A percentile compares a stretch with the other conserved stretches of the same genome.
Evolutionary conservation across 2,113 vertebrate species (phyloP).

Genomic region (Dasyornis broadbenti): DNA sequence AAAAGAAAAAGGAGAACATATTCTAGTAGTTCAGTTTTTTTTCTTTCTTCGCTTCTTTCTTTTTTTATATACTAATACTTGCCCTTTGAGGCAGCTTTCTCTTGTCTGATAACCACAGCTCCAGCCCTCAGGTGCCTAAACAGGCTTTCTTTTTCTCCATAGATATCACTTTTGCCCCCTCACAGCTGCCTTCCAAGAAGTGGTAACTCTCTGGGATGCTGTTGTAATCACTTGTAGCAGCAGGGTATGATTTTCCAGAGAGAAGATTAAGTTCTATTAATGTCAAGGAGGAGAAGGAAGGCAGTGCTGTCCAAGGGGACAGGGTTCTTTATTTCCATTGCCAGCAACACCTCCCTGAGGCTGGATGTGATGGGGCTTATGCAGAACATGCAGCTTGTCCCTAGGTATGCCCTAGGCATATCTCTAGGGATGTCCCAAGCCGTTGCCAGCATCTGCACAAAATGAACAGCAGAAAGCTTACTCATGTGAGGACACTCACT

Average conservation of each 20-base stretch:
- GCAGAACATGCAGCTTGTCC: background rate
- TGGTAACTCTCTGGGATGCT: background rate
- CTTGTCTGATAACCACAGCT: background rate
- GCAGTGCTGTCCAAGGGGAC: background rate
- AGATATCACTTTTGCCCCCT: background rate
- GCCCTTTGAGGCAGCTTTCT: background rate
- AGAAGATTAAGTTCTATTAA: conserved; percentile 9
- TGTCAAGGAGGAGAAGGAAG: background rate
- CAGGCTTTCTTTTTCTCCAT: background rate
- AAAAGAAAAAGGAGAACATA: background rate
- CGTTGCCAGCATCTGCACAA: accelerated
- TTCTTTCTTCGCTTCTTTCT: background rate
- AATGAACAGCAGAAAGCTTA: background rate
- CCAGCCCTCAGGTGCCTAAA: background rate
- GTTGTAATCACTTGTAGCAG: background rate
- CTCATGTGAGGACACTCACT: accelerated
- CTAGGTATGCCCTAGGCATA: background rate
- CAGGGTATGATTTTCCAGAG: conserved; percentile 3
- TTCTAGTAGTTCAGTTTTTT: background rate
- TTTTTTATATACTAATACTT: background rate
- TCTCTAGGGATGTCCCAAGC: background rate
- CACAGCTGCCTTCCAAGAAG: background rate
- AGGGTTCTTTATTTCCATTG: background rate
- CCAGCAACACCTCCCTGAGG: background rate
- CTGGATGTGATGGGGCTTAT: background rate